Evolutionary conservation across 2,888 invertebrate species (phyloP).

Genomic region (Alentia gelatinosa): DNA sequence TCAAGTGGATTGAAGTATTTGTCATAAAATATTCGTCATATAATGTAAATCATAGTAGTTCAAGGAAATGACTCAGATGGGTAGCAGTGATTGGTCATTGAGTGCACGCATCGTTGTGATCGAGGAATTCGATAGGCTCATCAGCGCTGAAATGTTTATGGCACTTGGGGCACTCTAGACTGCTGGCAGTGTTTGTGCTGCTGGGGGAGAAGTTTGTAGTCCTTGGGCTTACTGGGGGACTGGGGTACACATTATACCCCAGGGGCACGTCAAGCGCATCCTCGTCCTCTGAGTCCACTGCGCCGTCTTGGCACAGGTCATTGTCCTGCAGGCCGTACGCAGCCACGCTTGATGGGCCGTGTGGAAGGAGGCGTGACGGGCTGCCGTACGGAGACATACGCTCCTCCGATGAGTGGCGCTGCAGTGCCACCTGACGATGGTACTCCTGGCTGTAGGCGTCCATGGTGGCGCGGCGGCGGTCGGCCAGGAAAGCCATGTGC

Average conservation of each 20-base stretch:
- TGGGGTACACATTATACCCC: neutral
- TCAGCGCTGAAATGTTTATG: neutral
- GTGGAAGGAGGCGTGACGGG: neutral
- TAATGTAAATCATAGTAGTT: no score
- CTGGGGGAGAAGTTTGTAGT: no score
- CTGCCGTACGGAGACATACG: neutral
- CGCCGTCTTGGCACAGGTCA: neutral
- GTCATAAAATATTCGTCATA: no score
- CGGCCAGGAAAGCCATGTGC: neutral
- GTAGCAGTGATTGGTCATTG: no score
- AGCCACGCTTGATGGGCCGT: neutral
- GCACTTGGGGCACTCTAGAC: slow-evolving; percentile 5
- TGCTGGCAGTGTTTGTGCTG: no score
- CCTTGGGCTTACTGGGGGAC: neutral
- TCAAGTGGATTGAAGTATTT: no score
- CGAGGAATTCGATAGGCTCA: slow-evolving; percentile 22
- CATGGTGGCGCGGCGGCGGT: neutral
- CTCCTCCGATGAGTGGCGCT: neutral
- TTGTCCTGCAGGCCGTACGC: neutral
- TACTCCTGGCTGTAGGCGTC: slow-evolving; percentile 20
- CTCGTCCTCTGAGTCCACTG: neutral
- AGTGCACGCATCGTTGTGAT: neutral
- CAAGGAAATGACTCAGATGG: no score
- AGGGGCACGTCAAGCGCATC: neutral
- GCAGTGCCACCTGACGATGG: neutral